Evolutionary conservation across 2,113 vertebrate genomes (phyloP).

Genomic region (Smithornis capensis): DNA sequence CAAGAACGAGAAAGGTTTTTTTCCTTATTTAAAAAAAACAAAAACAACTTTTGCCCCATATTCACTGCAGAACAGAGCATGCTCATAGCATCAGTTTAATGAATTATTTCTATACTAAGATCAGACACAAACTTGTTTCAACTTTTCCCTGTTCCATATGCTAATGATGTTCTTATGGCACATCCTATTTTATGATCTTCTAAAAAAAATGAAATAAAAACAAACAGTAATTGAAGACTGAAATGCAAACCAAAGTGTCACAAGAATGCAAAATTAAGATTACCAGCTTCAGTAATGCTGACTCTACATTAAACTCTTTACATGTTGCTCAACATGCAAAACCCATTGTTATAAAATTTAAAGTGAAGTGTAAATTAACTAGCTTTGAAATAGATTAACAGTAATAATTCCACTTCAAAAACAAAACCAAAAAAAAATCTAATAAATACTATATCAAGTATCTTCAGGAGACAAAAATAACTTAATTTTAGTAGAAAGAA

Average conservation of each 20-base stretch:
- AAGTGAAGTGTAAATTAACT: slow-evolving; percentile 63
- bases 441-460: slow-evolving; percentile 78
- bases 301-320: slow-evolving; percentile 42
- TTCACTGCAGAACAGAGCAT: slow-evolving; percentile 54
- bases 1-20: slow-evolving; percentile 23
- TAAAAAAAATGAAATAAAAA: background rate
- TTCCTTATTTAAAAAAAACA: background rate
- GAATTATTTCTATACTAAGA: slow-evolving; percentile 35
- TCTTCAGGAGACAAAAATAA: slow-evolving; percentile 74
- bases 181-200: slow-evolving; percentile 33
- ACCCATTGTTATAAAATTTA: slow-evolving; percentile 37
- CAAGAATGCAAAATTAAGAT: slow-evolving; percentile 49
- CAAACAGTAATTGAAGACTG: slow-evolving; percentile 20
- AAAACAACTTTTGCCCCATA: slow-evolving; percentile 31
- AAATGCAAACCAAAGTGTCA: slow-evolving; percentile 56
- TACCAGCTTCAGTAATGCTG: slow-evolving; percentile 46
- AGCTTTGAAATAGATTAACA: slow-evolving; percentile 63
- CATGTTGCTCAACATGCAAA: slow-evolving; percentile 62
- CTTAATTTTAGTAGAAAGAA: slow-evolving; percentile 71
- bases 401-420: slow-evolving; percentile 68
- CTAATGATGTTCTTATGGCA: slow-evolving; percentile 59
- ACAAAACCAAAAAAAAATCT: slow-evolving; percentile 10
- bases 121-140: slow-evolving; percentile 51
- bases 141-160: slow-evolving; percentile 8
- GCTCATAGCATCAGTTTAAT: slow-evolving; percentile 42